Evolutionary conservation across 2,113 vertebrate genomes (phyloP).

Genomic region (Rhinichthys klamathensis): DNA sequence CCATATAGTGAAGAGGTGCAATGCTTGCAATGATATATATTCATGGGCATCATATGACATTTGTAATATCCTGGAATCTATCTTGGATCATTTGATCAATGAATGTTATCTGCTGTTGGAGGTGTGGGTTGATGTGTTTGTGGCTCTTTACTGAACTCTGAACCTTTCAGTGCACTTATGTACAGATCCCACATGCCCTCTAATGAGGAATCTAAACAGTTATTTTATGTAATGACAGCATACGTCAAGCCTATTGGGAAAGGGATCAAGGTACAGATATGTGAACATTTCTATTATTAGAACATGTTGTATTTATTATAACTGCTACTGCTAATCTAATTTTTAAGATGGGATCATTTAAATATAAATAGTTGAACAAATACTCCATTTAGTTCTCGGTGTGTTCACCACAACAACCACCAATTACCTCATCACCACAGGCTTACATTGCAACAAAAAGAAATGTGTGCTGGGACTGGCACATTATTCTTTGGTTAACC

Average conservation of each 20-base stretch:
- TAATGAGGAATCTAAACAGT: slow-evolving; percentile 7
- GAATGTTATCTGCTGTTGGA: slow-evolving; percentile 3
- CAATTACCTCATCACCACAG: neutral
- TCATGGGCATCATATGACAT: neutral
- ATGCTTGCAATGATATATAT: neutral
- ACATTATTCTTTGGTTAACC: neutral
- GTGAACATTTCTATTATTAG: neutral
- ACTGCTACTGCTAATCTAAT: neutral
- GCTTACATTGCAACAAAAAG: neutral
- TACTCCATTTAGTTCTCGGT: neutral
- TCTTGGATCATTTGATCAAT: neutral
- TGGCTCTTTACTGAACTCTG: slow-evolving; percentile 43
- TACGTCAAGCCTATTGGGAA: neutral
- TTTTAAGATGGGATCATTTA: neutral
- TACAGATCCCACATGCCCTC: neutral
- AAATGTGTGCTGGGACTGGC: neutral
- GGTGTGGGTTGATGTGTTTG: neutral
- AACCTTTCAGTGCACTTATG: neutral
- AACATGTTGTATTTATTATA: too few species aligned
- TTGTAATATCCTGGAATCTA: neutral
- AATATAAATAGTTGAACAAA: too few species aligned
- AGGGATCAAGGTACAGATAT: neutral
- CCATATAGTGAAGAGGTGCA: neutral
- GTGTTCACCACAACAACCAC: neutral
- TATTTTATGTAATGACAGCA: neutral